These are phyloP conservation scores for Myotis vivesi DNA, from an alignment of 2,797 vertebrate genomes.

Conservation along the genomic window DNA sequence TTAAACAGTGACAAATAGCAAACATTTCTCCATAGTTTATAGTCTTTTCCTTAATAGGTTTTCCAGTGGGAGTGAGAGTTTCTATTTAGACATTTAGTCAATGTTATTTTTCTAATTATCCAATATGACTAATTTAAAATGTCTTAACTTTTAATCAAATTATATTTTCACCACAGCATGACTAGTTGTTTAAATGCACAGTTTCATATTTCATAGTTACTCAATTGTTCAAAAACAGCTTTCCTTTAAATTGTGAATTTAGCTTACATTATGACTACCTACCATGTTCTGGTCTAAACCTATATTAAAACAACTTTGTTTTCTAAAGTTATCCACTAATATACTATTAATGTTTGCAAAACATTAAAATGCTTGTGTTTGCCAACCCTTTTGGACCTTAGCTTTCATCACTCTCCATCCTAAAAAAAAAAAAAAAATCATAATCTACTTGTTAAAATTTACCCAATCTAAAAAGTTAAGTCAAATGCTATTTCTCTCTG, in stretches of 20 bases:
- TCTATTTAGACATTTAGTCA: slow-evolving; percentile 59
- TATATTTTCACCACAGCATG: slow-evolving; percentile 33
- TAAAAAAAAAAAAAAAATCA: background rate
- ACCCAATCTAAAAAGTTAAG: background rate
- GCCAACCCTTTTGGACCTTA: background rate
- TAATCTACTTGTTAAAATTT: background rate
- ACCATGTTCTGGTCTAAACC: background rate
- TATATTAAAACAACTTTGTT: background rate
- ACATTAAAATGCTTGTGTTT: background rate
- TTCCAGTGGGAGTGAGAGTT: slow-evolving; percentile 35
- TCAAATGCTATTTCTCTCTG: background rate
- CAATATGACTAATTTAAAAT: slow-evolving; percentile 61
- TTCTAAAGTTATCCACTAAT: background rate
- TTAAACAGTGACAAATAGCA: slow-evolving; percentile 54
- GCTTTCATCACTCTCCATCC: background rate
- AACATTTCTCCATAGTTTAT: slow-evolving; percentile 57
- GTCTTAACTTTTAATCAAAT: slow-evolving; percentile 67
- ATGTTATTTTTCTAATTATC: slow-evolving; percentile 58
- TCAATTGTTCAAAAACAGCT: background rate
- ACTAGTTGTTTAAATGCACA: slow-evolving; percentile 18
- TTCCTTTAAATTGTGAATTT: background rate
- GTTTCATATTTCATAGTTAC: slow-evolving; percentile 3
- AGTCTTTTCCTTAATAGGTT: slow-evolving; percentile 54
- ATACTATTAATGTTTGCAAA: background rate
- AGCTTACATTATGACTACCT: background rate